These are phyloP conservation scores for Anastrepha obliqua DNA, from an alignment of 1,140 invertebrate genomes.

Conservation along the genomic window DNA sequence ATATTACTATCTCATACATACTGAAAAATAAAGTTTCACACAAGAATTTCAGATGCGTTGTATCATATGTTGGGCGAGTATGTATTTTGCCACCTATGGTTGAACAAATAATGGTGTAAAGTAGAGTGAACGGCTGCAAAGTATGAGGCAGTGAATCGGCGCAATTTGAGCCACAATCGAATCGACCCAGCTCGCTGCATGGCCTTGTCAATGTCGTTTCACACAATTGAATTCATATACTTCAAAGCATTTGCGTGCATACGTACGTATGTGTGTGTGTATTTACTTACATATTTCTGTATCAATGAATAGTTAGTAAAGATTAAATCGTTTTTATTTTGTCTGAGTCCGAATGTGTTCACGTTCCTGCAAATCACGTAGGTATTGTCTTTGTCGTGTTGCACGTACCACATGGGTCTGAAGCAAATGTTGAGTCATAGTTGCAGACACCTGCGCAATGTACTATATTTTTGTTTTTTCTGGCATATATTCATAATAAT, in stretches of 20 bases:
- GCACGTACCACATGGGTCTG: slow-evolving; percentile 16
- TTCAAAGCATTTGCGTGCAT: not conserved
- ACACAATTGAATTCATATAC: slow-evolving; percentile 35
- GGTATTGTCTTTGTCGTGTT: slow-evolving; percentile 36
- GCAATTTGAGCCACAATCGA: slow-evolving; percentile 23
- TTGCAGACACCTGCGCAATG: slow-evolving; percentile 26
- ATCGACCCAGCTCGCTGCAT: not conserved
- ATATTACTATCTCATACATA: no score
- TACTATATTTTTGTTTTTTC: not conserved
- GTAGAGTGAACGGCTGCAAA: not conserved
- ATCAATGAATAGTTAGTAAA: not conserved
- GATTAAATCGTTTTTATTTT: slow-evolving; percentile 25
- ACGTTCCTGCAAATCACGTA: slow-evolving; percentile 41
- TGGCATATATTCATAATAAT: not conserved
- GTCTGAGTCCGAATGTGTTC: slow-evolving; percentile 2
- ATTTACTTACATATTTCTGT: not conserved
- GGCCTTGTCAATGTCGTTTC: slow-evolving; percentile 52
- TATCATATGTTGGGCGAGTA: not conserved
- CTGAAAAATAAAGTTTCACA: no score
- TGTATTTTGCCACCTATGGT: slow-evolving; percentile 34
- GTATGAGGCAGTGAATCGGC: not conserved
- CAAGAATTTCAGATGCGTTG: not conserved
- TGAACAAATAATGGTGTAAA: not conserved
- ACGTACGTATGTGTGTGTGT: not conserved
- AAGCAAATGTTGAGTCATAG: slow-evolving; percentile 34